These are phyloP conservation scores for Canis aureus DNA, from an alignment of 2,113 vertebrate species.

Conservation along the genomic window DNA sequence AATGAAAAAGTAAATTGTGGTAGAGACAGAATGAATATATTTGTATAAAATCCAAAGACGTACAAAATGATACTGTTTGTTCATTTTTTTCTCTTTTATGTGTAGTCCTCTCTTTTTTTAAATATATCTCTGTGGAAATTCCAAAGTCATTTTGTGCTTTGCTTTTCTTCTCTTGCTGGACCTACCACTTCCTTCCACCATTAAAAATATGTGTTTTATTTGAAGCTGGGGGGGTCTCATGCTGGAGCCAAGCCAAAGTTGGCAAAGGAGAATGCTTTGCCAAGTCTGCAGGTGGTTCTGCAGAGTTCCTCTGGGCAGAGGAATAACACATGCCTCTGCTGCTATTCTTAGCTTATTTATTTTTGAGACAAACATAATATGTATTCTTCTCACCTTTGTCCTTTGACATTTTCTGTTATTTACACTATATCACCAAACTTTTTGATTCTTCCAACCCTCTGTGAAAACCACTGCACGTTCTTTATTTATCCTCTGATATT, in stretches of 20 bases:
- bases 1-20: background rate
- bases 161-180: background rate
- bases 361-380: background rate
- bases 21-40: background rate
- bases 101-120: background rate
- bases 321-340: background rate
- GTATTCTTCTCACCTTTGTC: background rate
- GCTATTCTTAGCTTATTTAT: background rate
- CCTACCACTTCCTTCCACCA: background rate
- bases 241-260: background rate
- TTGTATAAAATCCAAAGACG: background rate
- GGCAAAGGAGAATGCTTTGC: background rate
- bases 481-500: conserved; percentile 5
- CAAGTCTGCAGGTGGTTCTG: background rate
- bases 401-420: conserved; percentile 6
- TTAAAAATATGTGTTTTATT: background rate
- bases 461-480: background rate
- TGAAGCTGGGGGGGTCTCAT: background rate
- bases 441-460: background rate
- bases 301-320: background rate
- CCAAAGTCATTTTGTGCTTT: background rate
- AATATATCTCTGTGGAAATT: background rate
- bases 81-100: background rate
- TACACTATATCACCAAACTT: background rate
- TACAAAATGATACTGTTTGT: background rate